phyloP scores from a whole-genome alignment of 92 coral and sea anemone genomes.

The Galaxea fascicularis region DNA sequence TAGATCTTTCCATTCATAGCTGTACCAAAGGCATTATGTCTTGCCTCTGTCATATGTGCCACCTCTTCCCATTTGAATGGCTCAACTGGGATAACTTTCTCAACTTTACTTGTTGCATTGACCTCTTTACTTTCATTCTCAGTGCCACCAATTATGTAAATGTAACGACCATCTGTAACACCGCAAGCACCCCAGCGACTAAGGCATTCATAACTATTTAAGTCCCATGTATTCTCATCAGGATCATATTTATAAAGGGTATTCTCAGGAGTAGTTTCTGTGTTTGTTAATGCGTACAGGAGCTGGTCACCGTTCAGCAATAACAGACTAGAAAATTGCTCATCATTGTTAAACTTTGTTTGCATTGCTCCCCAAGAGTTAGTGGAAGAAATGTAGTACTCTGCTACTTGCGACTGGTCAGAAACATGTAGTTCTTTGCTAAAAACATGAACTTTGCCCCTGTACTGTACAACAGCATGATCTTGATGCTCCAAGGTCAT shows the following conservation, averaged over 20 bases:
- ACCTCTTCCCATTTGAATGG: neutral
- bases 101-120: neutral
- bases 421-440: neutral
- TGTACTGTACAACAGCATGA: neutral
- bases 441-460: neutral
- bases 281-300: neutral
- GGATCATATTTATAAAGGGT: neutral
- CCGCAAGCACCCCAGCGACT: neutral
- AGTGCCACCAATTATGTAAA: slow-evolving; percentile 1
- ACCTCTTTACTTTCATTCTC: neutral
- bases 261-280: neutral
- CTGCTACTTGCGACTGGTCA: neutral
- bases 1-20: slow-evolving; percentile 11
- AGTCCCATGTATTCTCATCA: neutral
- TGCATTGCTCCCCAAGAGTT: neutral
- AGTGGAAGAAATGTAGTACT: neutral
- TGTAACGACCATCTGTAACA: neutral
- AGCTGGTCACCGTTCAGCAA: neutral
- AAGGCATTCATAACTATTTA: neutral
- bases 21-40: slow-evolving; percentile 5
- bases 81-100: neutral
- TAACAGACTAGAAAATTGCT: neutral
- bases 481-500: neutral
- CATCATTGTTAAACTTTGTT: neutral
- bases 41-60: neutral